These are phyloP conservation scores for Hoplodrina ambigua DNA, from an alignment of 2,888 invertebrate species.

Conservation along the genomic window DNA sequence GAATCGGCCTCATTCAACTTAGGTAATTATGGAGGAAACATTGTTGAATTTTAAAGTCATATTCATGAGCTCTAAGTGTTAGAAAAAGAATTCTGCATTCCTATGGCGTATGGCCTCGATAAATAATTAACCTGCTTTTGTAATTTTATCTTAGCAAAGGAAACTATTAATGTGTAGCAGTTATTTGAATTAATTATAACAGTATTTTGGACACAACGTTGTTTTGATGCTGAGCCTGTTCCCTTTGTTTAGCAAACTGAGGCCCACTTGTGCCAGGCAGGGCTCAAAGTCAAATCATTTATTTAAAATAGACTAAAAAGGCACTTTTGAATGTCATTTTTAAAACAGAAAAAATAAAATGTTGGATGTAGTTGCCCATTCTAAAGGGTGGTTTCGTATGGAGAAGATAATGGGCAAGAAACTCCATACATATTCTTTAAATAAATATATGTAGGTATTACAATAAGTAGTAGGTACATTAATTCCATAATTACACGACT, in stretches of 20 bases:
- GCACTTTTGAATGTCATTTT: no score
- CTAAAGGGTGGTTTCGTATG: no score
- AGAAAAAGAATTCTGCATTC: conserved; percentile 38
- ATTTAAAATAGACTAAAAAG: no score
- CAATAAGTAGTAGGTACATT: no score
- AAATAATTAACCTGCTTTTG: conserved; percentile 29
- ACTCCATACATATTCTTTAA: no score
- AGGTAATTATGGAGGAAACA: conserved; percentile 42
- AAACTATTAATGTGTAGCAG: conserved; percentile 26
- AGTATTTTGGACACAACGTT: conserved; percentile 8
- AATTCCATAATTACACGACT: no score
- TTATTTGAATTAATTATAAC: conserved; percentile 35
- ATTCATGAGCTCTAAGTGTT: conserved; percentile 2
- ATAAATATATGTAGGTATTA: no score
- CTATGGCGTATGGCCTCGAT: conserved; percentile 37
- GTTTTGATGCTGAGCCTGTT: conserved; percentile 1
- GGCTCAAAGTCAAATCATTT: no score
- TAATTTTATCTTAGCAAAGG: conserved; percentile 20
- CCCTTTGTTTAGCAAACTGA: conserved; percentile 31
- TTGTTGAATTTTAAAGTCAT: conserved; percentile 25
- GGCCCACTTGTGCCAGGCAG: neutral
- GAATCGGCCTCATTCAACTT: conserved; percentile 31
- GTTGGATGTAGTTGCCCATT: no score
- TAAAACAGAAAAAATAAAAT: no score
- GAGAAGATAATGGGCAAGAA: no score